A percentile compares a stretch with the other conserved stretches of the same genome.
Evolutionary conservation across 2,888 invertebrate species (phyloP).

Genomic region (Pseudococcus longispinus): DNA sequence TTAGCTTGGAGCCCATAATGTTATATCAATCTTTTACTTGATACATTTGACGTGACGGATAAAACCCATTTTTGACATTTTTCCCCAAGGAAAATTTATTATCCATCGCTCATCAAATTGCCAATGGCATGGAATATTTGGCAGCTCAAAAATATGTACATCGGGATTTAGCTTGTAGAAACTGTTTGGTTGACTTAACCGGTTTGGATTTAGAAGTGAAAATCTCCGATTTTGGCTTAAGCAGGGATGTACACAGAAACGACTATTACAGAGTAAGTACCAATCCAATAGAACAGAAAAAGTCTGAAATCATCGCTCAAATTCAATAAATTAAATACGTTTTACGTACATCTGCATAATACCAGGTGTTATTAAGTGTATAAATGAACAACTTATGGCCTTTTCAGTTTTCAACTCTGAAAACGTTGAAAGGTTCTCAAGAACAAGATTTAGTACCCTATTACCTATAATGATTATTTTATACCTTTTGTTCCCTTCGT

Average conservation of each 20-base stretch:
- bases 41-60: too few species aligned
- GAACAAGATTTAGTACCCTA: too few species aligned
- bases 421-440: too few species aligned
- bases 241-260: background rate
- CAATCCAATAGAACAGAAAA: too few species aligned
- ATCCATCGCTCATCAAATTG: slow-evolving; percentile 71
- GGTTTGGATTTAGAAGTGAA: background rate
- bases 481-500: background rate
- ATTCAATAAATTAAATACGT: too few species aligned
- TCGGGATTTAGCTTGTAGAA: slow-evolving; percentile 83
- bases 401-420: too few species aligned
- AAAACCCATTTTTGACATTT: background rate
- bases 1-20: too few species aligned
- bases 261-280: background rate
- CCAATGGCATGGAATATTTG: slow-evolving; percentile 82
- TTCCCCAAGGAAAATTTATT: background rate
- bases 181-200: slow-evolving; percentile 76
- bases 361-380: too few species aligned
- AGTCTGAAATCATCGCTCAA: too few species aligned
- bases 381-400: too few species aligned
- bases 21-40: too few species aligned
- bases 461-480: background rate
- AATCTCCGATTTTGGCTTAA: background rate
- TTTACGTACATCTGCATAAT: too few species aligned
- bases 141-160: slow-evolving; percentile 84